These are phyloP conservation scores for Labeo catla DNA, from an alignment of 2,113 vertebrate species.

Conservation along the genomic window DNA sequence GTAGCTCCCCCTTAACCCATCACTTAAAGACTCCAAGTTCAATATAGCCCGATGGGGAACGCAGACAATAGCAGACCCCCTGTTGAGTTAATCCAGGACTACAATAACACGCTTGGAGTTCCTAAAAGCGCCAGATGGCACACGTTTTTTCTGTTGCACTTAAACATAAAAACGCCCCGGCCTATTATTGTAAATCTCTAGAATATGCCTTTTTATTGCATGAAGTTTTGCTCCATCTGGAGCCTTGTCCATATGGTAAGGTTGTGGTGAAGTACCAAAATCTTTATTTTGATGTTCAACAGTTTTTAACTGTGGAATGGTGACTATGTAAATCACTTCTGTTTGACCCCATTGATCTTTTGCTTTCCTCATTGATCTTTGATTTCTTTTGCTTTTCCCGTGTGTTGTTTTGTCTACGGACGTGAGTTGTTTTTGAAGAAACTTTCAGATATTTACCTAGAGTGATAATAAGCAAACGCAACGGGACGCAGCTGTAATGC, in stretches of 20 bases:
- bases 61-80: conserved; percentile 51
- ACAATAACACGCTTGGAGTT: conserved; percentile 48
- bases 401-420: conserved; percentile 8
- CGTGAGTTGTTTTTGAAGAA: not conserved
- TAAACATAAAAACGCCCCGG: conserved; percentile 28
- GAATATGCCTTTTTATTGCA: conserved; percentile 41
- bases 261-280: not conserved
- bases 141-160: conserved; percentile 33
- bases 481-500: not conserved
- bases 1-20: conserved; percentile 10
- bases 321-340: not conserved
- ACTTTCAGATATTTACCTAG: conserved; percentile 15
- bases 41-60: conserved; percentile 18
- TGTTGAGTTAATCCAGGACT: conserved; percentile 50
- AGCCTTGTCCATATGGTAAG: not conserved
- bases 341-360: not conserved
- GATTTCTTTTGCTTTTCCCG: not conserved
- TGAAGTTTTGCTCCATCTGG: conserved; percentile 11
- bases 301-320: not conserved
- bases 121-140: conserved; percentile 43
- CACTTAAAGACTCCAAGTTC: conserved; percentile 14
- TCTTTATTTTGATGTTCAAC: not conserved
- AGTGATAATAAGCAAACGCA: not conserved
- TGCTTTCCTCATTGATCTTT: not conserved
- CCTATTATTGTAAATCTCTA: conserved; percentile 25